Conservation (phyloP, 2,113 vertebrate genomes). For the Pycnonotus jocosus region DNA sequence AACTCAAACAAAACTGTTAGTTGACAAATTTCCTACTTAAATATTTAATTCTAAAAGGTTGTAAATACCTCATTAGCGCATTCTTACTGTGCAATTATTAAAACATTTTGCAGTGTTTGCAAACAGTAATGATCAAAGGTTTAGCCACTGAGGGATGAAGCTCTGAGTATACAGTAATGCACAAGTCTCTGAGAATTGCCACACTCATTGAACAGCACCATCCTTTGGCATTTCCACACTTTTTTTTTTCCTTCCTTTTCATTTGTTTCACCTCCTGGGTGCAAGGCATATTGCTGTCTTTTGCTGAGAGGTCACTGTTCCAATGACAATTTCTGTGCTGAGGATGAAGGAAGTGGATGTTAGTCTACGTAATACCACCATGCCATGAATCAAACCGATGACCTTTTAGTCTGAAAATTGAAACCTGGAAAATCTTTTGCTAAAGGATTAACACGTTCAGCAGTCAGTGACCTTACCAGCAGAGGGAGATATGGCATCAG, state of each 20-base stretch:
- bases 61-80: not conserved
- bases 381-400: not conserved
- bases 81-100: not conserved
- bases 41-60: not conserved
- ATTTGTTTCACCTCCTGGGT: not conserved
- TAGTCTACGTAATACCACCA: not conserved
- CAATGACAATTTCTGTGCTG: not conserved
- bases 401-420: not conserved
- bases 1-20: not conserved
- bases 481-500: not conserved
- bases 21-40: not conserved
- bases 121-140: not conserved
- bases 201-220: not conserved
- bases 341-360: not conserved
- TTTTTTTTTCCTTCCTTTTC: not conserved
- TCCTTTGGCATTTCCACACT: not conserved
- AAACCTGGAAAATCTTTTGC: not conserved
- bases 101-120: not conserved
- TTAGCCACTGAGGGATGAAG: not conserved
- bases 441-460: not conserved
- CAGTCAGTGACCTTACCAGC: not conserved
- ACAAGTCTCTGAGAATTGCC: not conserved
- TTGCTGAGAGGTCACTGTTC: not conserved
- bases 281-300: not conserved
- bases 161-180: not conserved